Base-by-base conservation (phyloP, 2,797 vertebrate genomes). In the Sciurus vulgaris region DNA sequence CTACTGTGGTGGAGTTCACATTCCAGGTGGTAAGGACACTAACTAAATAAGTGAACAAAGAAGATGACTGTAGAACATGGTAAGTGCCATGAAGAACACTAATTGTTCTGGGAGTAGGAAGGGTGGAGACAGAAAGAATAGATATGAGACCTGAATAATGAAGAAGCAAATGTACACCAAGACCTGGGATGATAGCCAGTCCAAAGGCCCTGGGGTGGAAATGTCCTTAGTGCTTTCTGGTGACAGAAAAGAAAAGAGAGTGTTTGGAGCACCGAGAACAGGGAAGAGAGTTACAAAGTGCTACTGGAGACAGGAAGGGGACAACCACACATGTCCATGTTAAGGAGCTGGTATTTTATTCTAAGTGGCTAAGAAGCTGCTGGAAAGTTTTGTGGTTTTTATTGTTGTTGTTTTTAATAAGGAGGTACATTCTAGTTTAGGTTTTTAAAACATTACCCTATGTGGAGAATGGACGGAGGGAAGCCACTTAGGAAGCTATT, bases 341-440 rank as follows among this genome's bases (percentile, higher is more conserved):
- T 67, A 41, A 82, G 35, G 33, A 93, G 44, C 85, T 59, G 82
- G 49, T n/a, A 41, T 81, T 92, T 91, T 91, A 89, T 54, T 77
- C 56, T 92, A 54, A 91, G 18, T 30, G 13, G 13, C n/a, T 17
- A 15, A 24, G 44, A 49, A 89, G 47, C 7, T 41, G 18, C 82
- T 83, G 70, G 44, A 83, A 73, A 72, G 56, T 7, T 61, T 91
- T 38, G 38, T 38, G 38, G 38, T 38, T 38, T 38, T 38, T 38
- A 38, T 38, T 38, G 38, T 38, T 38, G 38, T 38, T 38, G 38
- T 38, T 77, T 88, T 86, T 22, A 61, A 44, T 72, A 78, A 69
- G 41, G 38, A 30, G 73, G 2, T 51, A 20, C 41, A 54, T 86
- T 59, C 70, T 51, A 13, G 85, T 69, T 93, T 93, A 28, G 15